phyloP scores from a whole-genome alignment of 2,113 vertebrate genomes.

The Nycticryphes semicollaris region DNA sequence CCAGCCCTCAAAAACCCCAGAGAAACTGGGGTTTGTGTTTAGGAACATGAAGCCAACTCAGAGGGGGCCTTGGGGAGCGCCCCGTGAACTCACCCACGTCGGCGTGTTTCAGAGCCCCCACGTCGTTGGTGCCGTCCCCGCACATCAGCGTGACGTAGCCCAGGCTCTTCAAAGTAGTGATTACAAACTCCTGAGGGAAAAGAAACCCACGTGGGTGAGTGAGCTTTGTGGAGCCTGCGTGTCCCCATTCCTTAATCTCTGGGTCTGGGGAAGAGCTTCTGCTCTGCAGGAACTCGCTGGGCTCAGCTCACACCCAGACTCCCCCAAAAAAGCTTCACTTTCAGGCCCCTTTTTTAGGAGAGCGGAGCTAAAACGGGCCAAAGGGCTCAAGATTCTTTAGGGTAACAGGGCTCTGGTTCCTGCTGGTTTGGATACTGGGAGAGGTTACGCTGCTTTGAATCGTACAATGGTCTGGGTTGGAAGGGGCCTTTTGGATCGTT shows the following conservation, averaged over 20 bases:
- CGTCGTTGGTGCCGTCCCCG: constrained; percentile 95
- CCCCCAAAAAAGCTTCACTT: not conserved
- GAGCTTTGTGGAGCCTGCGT: fast-evolving
- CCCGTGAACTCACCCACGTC: constrained; percentile 85
- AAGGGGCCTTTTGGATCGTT: too few species aligned
- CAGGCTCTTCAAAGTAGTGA: constrained; percentile 93
- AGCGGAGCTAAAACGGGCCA: fast-evolving
- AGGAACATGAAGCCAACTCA: not conserved
- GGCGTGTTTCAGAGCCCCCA: constrained; percentile 94
- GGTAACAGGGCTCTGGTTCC: not conserved
- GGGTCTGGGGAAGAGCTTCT: not conserved
- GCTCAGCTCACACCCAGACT: not conserved
- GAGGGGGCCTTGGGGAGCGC: too few species aligned
- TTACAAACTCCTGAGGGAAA: constrained; percentile 87
- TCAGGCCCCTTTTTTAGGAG: not conserved
- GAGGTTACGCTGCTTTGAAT: not conserved
- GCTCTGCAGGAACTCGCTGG: too few species aligned
- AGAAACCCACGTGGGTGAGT: not conserved
- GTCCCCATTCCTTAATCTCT: fast-evolving
- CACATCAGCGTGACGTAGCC: constrained; percentile 95
- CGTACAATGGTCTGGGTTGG: too few species aligned
- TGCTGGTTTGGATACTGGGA: not conserved
- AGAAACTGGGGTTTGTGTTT: too few species aligned
- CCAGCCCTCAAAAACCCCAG: not conserved
- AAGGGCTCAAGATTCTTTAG: fast-evolving